These are phyloP conservation scores for Lerista edwardsae DNA, from an alignment of 2,797 vertebrate species.

Conservation along the genomic window DNA sequence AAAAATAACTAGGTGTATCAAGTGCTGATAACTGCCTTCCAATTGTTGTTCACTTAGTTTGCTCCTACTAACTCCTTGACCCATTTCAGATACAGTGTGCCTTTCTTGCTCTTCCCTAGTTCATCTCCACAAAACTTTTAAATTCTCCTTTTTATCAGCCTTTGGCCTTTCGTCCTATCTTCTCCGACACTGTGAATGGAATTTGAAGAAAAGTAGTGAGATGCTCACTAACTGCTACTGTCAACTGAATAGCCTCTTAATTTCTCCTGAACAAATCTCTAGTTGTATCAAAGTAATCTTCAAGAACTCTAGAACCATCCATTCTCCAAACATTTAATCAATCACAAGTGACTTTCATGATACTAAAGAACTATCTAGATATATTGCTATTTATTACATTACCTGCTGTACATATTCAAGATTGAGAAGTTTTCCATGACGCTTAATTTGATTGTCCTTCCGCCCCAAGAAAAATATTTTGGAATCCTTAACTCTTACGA, in stretches of 20 bases:
- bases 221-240: neutral
- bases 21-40: neutral
- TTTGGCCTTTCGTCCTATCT: too few relatives aligned
- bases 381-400: constrained; percentile 6
- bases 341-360: neutral
- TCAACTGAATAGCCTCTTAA: neutral
- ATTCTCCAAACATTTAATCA: neutral
- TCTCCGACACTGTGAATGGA: neutral
- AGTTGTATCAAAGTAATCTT: neutral
- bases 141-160: neutral
- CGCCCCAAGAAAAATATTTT: constrained; percentile 88
- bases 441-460: constrained; percentile 91
- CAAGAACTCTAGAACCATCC: neutral
- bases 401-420: constrained; percentile 88
- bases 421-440: constrained; percentile 88
- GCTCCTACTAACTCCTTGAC: neutral
- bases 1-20: too few relatives aligned
- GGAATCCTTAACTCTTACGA: constrained; percentile 79
- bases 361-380: neutral
- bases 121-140: neutral
- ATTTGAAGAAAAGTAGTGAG: neutral
- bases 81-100: neutral
- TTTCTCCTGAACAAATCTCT: neutral
- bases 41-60: neutral
- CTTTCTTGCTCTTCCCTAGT: neutral